Evolutionary conservation across 2,113 vertebrate genomes (phyloP).

Genomic region (Aptenodytes forsteri): DNA sequence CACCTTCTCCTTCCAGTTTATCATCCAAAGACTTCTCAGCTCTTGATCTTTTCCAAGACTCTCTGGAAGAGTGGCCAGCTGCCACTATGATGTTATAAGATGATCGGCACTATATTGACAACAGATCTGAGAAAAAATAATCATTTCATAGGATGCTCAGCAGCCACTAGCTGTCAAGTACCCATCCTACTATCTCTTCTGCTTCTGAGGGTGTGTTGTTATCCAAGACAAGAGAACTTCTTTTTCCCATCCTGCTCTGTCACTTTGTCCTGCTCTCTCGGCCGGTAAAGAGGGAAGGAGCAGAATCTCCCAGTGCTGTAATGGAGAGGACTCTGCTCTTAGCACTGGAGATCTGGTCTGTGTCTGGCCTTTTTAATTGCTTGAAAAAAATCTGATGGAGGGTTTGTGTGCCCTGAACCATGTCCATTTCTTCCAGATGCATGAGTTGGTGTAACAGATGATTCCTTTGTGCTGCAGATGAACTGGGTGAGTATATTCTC

Average conservation of each 20-base stretch:
- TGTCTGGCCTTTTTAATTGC: neutral
- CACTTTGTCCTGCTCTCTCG: neutral
- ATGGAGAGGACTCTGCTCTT: neutral
- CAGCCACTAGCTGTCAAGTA: neutral
- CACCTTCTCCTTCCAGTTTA: neutral
- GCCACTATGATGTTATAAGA: neutral
- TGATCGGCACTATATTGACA: neutral
- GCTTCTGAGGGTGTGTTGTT: neutral
- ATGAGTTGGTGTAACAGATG: neutral
- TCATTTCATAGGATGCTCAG: neutral
- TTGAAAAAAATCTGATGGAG: neutral
- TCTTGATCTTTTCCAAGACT: neutral
- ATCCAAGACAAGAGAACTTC: neutral
- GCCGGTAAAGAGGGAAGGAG: neutral
- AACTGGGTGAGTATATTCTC: neutral
- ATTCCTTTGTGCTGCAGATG: neutral
- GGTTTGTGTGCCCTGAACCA: neutral
- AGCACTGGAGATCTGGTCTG: neutral
- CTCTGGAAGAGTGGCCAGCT: neutral
- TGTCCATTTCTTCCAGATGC: neutral
- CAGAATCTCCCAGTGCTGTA: neutral
- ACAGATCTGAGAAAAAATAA: neutral
- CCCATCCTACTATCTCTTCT: neutral
- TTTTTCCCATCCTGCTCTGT: neutral
- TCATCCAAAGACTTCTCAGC: neutral